Evolutionary conservation across 2,113 vertebrate species (phyloP).

Genomic region (Petroica traversi): DNA sequence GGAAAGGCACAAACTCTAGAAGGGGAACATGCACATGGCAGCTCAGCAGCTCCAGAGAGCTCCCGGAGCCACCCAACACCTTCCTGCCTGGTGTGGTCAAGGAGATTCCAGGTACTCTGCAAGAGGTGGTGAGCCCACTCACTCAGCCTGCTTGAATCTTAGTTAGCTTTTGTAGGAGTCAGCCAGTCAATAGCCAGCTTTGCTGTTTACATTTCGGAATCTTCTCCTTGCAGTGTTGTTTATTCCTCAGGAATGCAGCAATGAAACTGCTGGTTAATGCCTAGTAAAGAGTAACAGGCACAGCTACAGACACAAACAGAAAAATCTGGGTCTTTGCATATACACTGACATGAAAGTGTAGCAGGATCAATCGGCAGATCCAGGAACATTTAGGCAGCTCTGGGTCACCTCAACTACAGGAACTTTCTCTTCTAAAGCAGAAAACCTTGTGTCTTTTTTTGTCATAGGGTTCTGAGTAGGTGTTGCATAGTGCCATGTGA

Average conservation of each 20-base stretch:
- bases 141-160: neutral
- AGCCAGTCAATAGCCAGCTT: neutral
- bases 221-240: neutral
- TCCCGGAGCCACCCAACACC: neutral
- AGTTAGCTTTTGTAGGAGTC: neutral
- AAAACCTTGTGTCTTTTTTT: neutral
- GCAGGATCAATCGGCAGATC: neutral
- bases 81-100: neutral
- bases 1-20: neutral
- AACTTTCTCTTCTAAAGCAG: neutral
- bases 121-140: neutral
- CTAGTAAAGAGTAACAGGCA: neutral
- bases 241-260: neutral
- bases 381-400: neutral
- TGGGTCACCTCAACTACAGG: neutral
- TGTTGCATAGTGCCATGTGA: neutral
- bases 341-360: neutral
- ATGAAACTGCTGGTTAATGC: neutral
- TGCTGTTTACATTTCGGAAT: neutral
- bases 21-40: neutral
- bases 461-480: neutral
- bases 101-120: neutral
- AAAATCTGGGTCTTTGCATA: neutral
- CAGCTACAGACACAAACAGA: neutral
- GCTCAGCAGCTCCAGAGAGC: fast-evolving